These are phyloP conservation scores for Tragulus kanchil DNA, from an alignment of 2,113 vertebrate genomes.

Conservation along the genomic window DNA sequence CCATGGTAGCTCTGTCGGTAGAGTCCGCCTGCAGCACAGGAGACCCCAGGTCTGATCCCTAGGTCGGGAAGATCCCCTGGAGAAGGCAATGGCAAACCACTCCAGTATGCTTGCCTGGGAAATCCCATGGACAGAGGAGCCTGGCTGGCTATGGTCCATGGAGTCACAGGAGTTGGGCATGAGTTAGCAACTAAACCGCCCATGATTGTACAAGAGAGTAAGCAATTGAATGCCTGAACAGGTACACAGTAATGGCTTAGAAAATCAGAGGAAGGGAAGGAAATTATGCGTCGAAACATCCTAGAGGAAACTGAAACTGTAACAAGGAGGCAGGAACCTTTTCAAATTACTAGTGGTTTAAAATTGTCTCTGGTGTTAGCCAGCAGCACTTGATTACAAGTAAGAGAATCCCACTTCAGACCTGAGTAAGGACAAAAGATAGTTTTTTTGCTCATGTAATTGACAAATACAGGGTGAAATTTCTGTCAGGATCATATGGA, in stretches of 20 bases:
- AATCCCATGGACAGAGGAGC: no score
- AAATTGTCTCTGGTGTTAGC: not conserved
- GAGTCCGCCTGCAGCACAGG: no score
- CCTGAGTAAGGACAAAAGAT: not conserved
- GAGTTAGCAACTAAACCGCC: no score
- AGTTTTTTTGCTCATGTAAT: not conserved
- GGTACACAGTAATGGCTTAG: not conserved
- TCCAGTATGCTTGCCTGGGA: no score
- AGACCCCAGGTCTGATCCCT: no score
- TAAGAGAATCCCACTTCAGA: not conserved
- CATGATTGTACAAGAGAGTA: not conserved
- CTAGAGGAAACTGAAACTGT: not conserved
- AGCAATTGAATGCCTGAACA: not conserved
- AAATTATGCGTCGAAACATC: not conserved
- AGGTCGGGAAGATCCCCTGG: no score
- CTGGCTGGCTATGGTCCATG: no score
- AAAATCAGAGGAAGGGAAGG: not conserved
- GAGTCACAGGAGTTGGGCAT: no score
- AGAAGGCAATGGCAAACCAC: no score
- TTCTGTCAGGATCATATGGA: not conserved
- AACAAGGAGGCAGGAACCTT: not conserved
- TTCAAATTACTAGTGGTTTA: slow-evolving; percentile 20
- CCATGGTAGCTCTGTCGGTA: not conserved
- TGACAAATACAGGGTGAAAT: not conserved
- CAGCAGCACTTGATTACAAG: not conserved